Conservation (phyloP, 64 coral and sea anemone species). For the Stichodactyla mertensii region DNA sequence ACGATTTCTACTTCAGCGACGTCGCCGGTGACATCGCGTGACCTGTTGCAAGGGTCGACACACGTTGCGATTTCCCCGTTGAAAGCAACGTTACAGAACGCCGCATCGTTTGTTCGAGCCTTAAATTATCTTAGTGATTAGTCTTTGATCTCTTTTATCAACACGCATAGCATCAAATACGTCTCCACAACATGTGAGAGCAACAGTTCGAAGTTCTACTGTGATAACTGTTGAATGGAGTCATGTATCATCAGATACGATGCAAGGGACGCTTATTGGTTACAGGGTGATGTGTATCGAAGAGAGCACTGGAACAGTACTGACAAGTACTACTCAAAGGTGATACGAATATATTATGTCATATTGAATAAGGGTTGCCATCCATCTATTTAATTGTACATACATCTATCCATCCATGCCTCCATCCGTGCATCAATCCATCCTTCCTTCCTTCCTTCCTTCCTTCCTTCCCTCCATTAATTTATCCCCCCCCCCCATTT, state of each 20-base stretch:
- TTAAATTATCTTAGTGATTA: not conserved
- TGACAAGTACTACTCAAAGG: not conserved
- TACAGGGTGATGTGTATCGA: not conserved
- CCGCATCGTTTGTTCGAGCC: not conserved
- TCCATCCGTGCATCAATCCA: no score
- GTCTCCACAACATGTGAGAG: not conserved
- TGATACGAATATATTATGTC: not conserved
- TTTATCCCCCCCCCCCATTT: no score
- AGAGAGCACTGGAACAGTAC: not conserved
- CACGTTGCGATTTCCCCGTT: no score
- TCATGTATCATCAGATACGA: not conserved
- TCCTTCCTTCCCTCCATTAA: no score
- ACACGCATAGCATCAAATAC: not conserved
- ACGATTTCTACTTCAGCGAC: no score
- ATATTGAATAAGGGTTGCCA: not conserved
- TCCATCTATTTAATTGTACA: not conserved
- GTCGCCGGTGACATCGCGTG: no score
- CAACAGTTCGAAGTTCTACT: not conserved
- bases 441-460: no score
- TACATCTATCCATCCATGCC: no score
- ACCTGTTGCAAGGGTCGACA: no score
- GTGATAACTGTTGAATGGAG: conserved; percentile 15
- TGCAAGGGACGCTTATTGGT: not conserved
- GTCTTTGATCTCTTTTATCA: not conserved
- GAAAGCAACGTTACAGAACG: not conserved